Percentiles rank a stretch among this genome's conserved stretches.
phyloP scores from a whole-genome alignment of 2,797 vertebrate genomes.

The Otolemur crassicaudatus region DNA sequence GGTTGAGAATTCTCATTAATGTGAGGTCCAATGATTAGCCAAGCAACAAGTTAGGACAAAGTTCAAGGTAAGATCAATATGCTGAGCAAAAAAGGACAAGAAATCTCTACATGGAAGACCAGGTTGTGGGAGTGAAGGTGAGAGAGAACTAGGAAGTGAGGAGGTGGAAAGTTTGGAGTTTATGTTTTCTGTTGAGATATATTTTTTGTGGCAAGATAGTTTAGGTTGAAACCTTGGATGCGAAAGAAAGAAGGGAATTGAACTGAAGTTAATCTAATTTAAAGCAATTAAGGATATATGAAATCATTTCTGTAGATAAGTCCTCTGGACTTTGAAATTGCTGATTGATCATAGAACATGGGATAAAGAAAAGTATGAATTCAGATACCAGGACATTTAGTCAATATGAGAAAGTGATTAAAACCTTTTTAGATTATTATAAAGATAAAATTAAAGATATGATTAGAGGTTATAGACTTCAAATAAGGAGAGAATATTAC shows the following conservation, averaged over 20 bases:
- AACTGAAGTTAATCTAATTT: not conserved
- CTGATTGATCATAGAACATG: not conserved
- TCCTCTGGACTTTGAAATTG: not conserved
- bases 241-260: not conserved
- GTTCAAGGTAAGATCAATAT: not conserved
- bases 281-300: not conserved
- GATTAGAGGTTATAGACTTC: not conserved
- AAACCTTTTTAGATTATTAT: not conserved
- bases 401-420: not conserved
- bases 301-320: not conserved
- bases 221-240: not conserved
- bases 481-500: not conserved
- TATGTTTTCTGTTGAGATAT: not conserved
- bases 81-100: not conserved
- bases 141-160: not conserved
- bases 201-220: not conserved
- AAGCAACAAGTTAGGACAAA: not conserved
- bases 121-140: not conserved
- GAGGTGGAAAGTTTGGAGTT: not conserved
- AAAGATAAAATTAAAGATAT: not conserved
- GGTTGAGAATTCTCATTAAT: not conserved
- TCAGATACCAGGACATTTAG: not conserved
- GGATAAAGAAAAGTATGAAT: not conserved
- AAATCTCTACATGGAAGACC: not conserved
- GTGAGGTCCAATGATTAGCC: not conserved